Evolutionary conservation across 2,113 vertebrate genomes (phyloP).

Genomic region (Cyphomyrus plagiostoma): DNA sequence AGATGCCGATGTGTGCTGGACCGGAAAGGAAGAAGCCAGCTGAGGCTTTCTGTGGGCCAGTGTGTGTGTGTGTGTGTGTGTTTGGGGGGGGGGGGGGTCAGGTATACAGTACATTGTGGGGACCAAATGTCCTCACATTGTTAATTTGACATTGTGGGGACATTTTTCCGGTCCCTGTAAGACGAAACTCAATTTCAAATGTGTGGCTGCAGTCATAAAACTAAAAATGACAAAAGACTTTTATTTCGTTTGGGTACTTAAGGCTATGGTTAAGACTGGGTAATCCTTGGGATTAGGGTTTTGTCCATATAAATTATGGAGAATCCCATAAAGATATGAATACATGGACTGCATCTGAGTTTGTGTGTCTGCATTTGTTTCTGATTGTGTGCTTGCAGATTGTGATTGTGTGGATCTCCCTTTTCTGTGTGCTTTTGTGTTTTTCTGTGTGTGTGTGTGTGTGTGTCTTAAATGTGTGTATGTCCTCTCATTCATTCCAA

Average conservation of each 20-base stretch:
- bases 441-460: background rate
- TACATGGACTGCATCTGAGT: background rate
- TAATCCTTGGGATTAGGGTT: background rate
- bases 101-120: background rate
- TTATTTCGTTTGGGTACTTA: background rate
- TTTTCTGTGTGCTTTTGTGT: constrained; percentile 5
- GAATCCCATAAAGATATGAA: background rate
- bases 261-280: background rate
- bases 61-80: constrained; percentile 9
- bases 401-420: constrained; percentile 17
- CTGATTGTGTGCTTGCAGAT: background rate
- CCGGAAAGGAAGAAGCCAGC: constrained; percentile 87
- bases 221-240: background rate
- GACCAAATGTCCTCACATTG: background rate
- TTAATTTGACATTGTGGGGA: background rate
- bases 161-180: background rate
- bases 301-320: background rate
- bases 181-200: background rate
- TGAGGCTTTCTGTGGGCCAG: constrained; percentile 65
- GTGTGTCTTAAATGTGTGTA: constrained; percentile 12
- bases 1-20: constrained; percentile 76
- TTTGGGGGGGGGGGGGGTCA: background rate
- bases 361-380: background rate
- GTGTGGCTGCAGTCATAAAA: background rate
- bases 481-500: constrained; percentile 23